Base-by-base conservation (phyloP, 2,113 vertebrate species). In the Pachycephala philippinensis region DNA sequence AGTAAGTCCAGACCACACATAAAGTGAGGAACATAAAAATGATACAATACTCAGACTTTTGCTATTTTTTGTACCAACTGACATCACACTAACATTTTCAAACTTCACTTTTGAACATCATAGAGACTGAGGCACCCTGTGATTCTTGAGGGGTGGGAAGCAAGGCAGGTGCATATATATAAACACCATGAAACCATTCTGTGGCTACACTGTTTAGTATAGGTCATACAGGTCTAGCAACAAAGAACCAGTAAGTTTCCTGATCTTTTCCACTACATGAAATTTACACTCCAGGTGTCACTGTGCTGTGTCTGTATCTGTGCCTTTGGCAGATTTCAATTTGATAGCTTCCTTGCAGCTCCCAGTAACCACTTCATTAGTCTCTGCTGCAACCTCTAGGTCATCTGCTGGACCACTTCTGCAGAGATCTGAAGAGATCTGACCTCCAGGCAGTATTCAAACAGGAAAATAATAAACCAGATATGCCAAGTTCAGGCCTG, bases 101-200 rank as follows among this genome's bases (percentile, higher is more conserved):
- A 21, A 52, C 33, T 50, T 79, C 0, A 1, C 44, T 89, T 93
- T 30, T 80, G 23, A 75, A 64, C 31, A 33, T 49, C 88, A 30
- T 23, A 84, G 66, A 79, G 39, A 28, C 2, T 3, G 74, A 37
- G 18, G 63, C 50, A 80, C 24, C 5, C 17, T 28, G 4, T 35
- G 15, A 28, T 70, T 88, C 52, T 42, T 42, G 8, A 13, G 37
- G 4, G 15, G 6, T n/a, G 20, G 49, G 45, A 90, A 78, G 60
- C 0, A 2, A 86, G 44, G 49, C 61, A 39, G 35, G 27, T 83
- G 15, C 2, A 1, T 33, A 2, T n/a, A n/a, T 18, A 37, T 7
- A 31, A 65, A 49, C 18, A 71, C 28, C 31, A 42, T 37, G 42
- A 78, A 84, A 66, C 28, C 49, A 35, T 60, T 79, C 63, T 64